Conservation (phyloP, 2,113 vertebrate species). For the Epinephelus fuscoguttatus region DNA sequence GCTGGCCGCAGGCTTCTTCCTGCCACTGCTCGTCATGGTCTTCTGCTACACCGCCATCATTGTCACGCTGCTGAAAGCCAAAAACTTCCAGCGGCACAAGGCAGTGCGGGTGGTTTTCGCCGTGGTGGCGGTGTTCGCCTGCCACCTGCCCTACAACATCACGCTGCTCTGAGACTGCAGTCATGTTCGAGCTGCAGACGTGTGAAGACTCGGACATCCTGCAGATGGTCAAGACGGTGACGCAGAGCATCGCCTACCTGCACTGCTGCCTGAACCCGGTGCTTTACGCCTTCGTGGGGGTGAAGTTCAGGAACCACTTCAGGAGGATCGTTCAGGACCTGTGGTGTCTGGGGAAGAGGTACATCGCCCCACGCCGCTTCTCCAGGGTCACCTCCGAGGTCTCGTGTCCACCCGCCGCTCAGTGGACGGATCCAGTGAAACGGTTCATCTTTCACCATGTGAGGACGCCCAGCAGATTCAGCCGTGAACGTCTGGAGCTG, state of each 20-base stretch:
- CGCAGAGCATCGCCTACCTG: conserved; percentile 90
- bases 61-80: conserved; percentile 86
- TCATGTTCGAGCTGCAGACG: conserved; percentile 44
- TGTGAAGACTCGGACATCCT: conserved; percentile 64
- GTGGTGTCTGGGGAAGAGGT: conserved; percentile 85
- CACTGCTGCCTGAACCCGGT: conserved; percentile 95
- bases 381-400: conserved; percentile 82
- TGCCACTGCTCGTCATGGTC: conserved; percentile 89
- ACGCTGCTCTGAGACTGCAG: conserved; percentile 79
- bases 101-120: conserved; percentile 90
- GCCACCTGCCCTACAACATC: conserved; percentile 91
- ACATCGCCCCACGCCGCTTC: conserved; percentile 66
- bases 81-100: conserved; percentile 90
- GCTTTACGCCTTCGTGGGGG: conserved; percentile 93
- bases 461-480: conserved; percentile 1
- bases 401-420: conserved; percentile 83
- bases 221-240: conserved; percentile 59
- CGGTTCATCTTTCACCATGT: conserved; percentile 89
- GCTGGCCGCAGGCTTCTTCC: conserved; percentile 88
- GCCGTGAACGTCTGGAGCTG: too few species aligned
- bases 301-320: conserved; percentile 93
- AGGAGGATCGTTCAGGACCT: conserved; percentile 86
- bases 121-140: conserved; percentile 89
- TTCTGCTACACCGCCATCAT: conserved; percentile 89
- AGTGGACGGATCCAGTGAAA: conserved; percentile 83